Percentiles rank a stretch among this genome's conserved stretches.
Evolutionary conservation across 2,797 vertebrate species (phyloP).

Genomic region (Pseudochromis fuscus): DNA sequence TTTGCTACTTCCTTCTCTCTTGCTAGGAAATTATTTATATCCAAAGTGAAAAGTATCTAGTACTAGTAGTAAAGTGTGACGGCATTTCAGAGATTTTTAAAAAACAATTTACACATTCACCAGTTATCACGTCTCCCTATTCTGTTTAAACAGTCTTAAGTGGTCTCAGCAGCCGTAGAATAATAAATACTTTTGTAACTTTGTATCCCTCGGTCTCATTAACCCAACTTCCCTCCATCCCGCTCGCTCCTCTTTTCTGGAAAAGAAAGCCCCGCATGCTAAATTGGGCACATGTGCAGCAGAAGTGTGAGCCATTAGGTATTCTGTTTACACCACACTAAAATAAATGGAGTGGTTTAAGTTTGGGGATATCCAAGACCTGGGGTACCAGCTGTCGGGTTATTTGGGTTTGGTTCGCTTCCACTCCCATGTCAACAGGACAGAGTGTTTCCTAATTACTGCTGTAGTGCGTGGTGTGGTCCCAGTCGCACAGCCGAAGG

Average conservation of each 20-base stretch:
- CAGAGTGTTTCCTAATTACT: conserved; percentile 78
- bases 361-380: conserved; percentile 78
- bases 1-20: background rate
- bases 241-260: conserved; percentile 28
- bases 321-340: conserved; percentile 83
- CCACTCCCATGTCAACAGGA: conserved; percentile 79
- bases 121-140: conserved; percentile 29
- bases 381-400: conserved; percentile 78
- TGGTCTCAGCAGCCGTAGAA: conserved; percentile 61
- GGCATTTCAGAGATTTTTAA: conserved; percentile 16
- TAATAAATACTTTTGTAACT: conserved; percentile 66
- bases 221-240: conserved; percentile 14
- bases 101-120: conserved; percentile 56
- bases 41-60: conserved; percentile 26
- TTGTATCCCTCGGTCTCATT: conserved; percentile 35
- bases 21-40: conserved; percentile 17
- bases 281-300: conserved; percentile 78
- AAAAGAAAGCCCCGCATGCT: conserved; percentile 63
- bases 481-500: conserved; percentile 72
- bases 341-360: conserved; percentile 82
- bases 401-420: conserved; percentile 74
- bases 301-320: conserved; percentile 81
- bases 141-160: conserved; percentile 55
- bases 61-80: conserved; percentile 17
- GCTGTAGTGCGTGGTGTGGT: conserved; percentile 72